Evolutionary conservation across 2,888 invertebrate species (phyloP).

Genomic region (Pristionchus mayeri): DNA sequence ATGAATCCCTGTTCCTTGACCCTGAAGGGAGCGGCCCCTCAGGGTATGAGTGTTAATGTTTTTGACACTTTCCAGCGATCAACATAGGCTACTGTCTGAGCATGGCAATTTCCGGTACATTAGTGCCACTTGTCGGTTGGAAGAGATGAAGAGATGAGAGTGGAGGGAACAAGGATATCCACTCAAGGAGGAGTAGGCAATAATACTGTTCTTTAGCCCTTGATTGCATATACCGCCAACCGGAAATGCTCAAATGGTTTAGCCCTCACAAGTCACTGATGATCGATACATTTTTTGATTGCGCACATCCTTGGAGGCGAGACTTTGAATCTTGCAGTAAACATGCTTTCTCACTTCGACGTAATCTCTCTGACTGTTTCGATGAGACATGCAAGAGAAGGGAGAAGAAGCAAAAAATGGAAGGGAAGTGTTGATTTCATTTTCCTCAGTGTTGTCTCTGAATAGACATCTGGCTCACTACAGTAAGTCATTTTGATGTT

Average conservation of each 20-base stretch:
- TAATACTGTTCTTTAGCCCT: neutral
- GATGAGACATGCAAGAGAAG: too few relatives aligned
- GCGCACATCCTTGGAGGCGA: too few relatives aligned
- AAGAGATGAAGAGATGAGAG: neutral
- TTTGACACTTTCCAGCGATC: neutral
- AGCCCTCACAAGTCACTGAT: too few relatives aligned
- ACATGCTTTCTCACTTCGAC: too few relatives aligned
- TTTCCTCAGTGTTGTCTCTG: neutral
- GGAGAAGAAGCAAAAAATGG: neutral
- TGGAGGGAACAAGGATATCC: neutral
- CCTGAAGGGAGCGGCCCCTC: neutral
- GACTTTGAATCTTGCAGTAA: too few relatives aligned
- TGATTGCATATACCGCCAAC: neutral
- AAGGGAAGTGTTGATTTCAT: neutral
- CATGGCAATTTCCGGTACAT: neutral
- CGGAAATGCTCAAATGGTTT: neutral
- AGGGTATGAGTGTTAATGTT: neutral
- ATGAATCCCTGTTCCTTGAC: constrained; percentile 23
- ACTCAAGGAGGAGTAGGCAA: neutral
- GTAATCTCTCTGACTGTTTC: too few relatives aligned
- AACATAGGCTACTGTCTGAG: neutral
- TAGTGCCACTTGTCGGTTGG: neutral
- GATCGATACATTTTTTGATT: too few relatives aligned
- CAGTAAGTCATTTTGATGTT: too few relatives aligned
- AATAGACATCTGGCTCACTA: too few relatives aligned